A percentile compares a stretch with the other conserved stretches of the same genome.
Evolutionary conservation across 2,113 vertebrate genomes (phyloP).

Genomic region (Plecturocebus donacophilus): DNA sequence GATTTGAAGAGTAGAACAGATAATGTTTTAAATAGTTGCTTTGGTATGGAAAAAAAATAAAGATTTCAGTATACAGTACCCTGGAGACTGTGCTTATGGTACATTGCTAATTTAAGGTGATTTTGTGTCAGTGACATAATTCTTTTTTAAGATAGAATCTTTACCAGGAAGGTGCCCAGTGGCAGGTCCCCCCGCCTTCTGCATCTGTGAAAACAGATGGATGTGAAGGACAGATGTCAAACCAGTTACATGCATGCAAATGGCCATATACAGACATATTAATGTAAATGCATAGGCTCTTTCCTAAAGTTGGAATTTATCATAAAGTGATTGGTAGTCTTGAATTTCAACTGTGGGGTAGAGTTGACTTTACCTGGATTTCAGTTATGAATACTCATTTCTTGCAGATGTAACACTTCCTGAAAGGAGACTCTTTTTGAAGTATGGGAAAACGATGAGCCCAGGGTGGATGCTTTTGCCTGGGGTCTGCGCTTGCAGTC

Average conservation of each 20-base stretch:
- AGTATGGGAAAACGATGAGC: background rate
- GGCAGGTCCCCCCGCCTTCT: background rate
- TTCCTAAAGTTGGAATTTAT: background rate
- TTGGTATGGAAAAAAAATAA: background rate
- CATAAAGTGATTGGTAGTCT: background rate
- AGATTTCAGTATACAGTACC: background rate
- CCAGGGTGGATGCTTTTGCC: background rate
- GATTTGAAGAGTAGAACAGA: background rate
- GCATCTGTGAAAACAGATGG: background rate
- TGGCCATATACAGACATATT: no score
- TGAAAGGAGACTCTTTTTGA: constrained; percentile 8
- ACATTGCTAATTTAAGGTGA: background rate
- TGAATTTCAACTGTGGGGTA: background rate
- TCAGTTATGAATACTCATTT: background rate
- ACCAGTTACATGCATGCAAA: rapidly evolving
- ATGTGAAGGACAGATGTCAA: background rate
- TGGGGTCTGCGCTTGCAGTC: background rate
- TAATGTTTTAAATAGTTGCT: background rate
- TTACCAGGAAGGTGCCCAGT: background rate
- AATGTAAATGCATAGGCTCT: rapidly evolving
- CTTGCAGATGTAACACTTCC: background rate
- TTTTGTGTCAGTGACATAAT: background rate
- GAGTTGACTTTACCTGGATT: background rate
- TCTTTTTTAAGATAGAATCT: background rate
- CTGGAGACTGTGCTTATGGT: background rate